phyloP scores from a whole-genome alignment of 1,140 invertebrate species.

The Sminthurides bifidus region DNA sequence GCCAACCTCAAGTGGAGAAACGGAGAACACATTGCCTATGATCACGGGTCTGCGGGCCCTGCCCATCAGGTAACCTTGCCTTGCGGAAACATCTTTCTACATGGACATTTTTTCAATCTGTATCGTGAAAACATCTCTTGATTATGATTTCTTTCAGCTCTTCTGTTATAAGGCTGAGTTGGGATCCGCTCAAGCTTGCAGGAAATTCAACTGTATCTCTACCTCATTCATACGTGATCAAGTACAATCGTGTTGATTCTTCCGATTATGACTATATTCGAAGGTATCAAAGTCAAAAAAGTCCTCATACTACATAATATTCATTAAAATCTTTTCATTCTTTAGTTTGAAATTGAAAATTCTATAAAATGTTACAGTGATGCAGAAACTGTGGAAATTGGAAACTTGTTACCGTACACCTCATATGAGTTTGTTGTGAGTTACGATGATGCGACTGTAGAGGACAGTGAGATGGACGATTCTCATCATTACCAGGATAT shows the following conservation, averaged over 20 bases:
- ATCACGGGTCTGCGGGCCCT: not conserved
- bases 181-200: slow-evolving; percentile 13
- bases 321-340: not conserved
- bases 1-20: no score
- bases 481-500: not conserved
- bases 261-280: slow-evolving; percentile 13
- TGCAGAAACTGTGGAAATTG: slow-evolving; percentile 19
- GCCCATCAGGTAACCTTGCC: not conserved
- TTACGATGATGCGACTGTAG: no score
- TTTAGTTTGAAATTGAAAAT: not conserved
- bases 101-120: not conserved
- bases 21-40: no score
- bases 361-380: slow-evolving; percentile 10
- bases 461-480: not conserved
- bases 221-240: slow-evolving; percentile 19
- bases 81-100: not conserved
- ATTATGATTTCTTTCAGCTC: slow-evolving; percentile 8
- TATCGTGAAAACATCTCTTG: not conserved
- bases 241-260: slow-evolving; percentile 27
- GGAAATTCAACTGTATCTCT: not conserved
- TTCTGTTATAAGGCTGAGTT: slow-evolving; percentile 15
- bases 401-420: slow-evolving; percentile 21
- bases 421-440: slow-evolving; percentile 22
- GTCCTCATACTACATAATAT: not conserved
- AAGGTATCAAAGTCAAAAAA: slow-evolving; percentile 10